A percentile compares a stretch with the other conserved stretches of the same genome.
These are phyloP conservation scores for Eutrigla gurnardus DNA, from an alignment of 2,797 vertebrate species.

Conservation along the genomic window DNA sequence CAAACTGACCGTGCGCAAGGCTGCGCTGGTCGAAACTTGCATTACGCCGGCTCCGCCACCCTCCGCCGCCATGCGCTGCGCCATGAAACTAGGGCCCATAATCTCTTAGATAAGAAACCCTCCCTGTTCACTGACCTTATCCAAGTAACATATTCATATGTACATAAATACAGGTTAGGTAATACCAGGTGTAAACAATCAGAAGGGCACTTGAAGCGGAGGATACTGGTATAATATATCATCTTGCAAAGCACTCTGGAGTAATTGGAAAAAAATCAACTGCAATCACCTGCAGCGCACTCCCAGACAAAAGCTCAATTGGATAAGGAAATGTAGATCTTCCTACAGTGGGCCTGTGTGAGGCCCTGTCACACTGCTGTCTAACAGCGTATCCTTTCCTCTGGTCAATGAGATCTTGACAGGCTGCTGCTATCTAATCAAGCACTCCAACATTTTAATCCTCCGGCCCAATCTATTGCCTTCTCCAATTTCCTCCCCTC, in stretches of 20 bases:
- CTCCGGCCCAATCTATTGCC: conserved; percentile 66
- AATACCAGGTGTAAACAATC: not conserved
- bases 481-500: conserved; percentile 69
- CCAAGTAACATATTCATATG: not conserved
- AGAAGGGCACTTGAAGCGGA: too few species aligned
- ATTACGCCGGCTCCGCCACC: too few species aligned
- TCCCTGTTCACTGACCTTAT: not conserved
- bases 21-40: too few species aligned
- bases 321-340: conserved; percentile 19
- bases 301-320: not conserved
- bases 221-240: not conserved
- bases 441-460: conserved; percentile 63
- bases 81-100: too few species aligned
- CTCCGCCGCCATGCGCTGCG: too few species aligned
- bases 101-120: not conserved
- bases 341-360: not conserved
- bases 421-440: conserved; percentile 70
- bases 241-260: not conserved
- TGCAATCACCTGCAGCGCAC: not conserved
- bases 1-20: too few species aligned
- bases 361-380: conserved; percentile 5
- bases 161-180: not conserved
- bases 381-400: conserved; percentile 42
- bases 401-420: conserved; percentile 63
- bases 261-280: not conserved